Evolutionary conservation across 2,888 invertebrate genomes (phyloP).

Genomic region (Leistus spinibarbis): DNA sequence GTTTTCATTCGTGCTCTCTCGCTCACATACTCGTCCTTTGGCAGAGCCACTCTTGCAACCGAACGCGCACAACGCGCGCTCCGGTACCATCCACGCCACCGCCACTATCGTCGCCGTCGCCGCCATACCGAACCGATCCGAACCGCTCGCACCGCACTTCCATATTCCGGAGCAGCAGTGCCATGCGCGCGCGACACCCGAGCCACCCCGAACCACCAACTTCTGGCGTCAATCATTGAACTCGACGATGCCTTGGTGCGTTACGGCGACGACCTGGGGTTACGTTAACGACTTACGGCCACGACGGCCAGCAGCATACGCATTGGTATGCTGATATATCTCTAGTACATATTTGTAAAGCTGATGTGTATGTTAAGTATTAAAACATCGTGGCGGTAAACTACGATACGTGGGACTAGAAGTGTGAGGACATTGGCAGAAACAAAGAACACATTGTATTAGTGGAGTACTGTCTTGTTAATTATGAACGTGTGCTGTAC

Average conservation of each 20-base stretch:
- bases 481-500: slow-evolving; percentile 4
- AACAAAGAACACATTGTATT: not conserved
- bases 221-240: slow-evolving; percentile 53
- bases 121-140: not conserved
- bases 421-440: not conserved
- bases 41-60: not conserved
- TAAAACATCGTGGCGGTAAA: not conserved
- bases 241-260: slow-evolving; percentile 41
- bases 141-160: not conserved
- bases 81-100: not conserved
- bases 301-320: not conserved
- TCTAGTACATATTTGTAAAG: not conserved
- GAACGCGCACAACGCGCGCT: slow-evolving; percentile 2
- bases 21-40: not conserved
- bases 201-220: slow-evolving; percentile 9
- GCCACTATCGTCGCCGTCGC: not conserved
- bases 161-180: not conserved
- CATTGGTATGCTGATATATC: not conserved
- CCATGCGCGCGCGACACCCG: slow-evolving; percentile 4
- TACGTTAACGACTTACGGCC: slow-evolving; percentile 22
- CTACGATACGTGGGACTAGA: not conserved
- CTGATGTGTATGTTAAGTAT: not conserved
- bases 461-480: slow-evolving; percentile 8
- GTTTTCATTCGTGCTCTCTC: not conserved
- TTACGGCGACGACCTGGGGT: slow-evolving; percentile 19